Percentiles rank a stretch among this genome's conserved stretches.
Conservation (phyloP, 2,797 vertebrate genomes). For the Bradypodion pumilum region DNA sequence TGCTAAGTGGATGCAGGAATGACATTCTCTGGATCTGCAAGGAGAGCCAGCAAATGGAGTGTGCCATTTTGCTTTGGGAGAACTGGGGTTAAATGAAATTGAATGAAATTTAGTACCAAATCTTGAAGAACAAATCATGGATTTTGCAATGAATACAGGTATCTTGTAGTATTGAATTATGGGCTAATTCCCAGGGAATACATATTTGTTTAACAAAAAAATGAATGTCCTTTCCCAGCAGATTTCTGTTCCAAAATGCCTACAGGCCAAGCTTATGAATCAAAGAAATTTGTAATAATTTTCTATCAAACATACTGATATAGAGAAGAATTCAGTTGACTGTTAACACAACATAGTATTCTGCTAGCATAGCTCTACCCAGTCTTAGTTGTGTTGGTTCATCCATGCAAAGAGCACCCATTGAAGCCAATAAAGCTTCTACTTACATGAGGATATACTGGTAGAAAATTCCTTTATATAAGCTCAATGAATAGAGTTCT, state of each 20-base stretch:
- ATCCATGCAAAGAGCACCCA: too few relatives aligned
- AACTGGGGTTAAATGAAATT: background rate
- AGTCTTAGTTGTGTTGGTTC: too few relatives aligned
- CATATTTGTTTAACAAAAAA: background rate
- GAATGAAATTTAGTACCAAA: background rate
- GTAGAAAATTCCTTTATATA: too few relatives aligned
- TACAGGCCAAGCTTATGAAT: background rate
- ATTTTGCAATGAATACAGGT: background rate
- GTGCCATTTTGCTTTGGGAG: background rate
- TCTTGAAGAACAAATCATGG: background rate
- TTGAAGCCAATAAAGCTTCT: too few relatives aligned
- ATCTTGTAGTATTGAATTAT: background rate
- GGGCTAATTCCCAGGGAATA: background rate
- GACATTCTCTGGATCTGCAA: fast-evolving
- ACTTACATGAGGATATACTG: too few relatives aligned
- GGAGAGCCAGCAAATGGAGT: background rate
- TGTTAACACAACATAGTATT: background rate
- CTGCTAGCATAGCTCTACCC: too few relatives aligned
- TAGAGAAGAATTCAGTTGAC: too few relatives aligned
- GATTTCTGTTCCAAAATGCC: background rate
- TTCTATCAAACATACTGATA: too few relatives aligned
- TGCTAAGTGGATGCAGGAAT: background rate
- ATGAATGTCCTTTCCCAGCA: background rate
- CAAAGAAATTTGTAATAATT: background rate
- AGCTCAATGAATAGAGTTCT: too few relatives aligned